Percentiles rank a stretch among this genome's conserved stretches.
These are phyloP conservation scores for Poeciliopsis presidionis DNA, from an alignment of 2,797 vertebrate genomes.

Conservation along the genomic window DNA sequence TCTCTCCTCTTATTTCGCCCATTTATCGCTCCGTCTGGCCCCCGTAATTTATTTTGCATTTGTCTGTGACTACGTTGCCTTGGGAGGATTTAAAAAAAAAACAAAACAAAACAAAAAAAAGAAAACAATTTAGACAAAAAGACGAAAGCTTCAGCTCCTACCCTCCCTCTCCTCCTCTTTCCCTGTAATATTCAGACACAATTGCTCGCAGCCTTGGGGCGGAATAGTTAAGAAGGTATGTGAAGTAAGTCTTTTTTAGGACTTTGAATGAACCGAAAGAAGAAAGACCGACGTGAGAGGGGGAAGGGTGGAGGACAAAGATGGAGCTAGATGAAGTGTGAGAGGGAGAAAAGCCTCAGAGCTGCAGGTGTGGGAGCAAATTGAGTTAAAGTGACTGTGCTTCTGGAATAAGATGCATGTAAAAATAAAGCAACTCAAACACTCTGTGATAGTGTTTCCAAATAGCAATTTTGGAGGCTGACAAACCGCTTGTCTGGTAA, in stretches of 20 bases:
- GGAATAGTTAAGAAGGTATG: slow-evolving; percentile 66
- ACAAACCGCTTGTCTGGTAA: not conserved
- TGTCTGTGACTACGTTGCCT: slow-evolving; percentile 30
- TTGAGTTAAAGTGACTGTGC: not conserved
- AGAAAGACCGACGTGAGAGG: slow-evolving; percentile 5
- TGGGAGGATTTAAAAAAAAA: not conserved
- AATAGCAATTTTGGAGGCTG: slow-evolving; percentile 5
- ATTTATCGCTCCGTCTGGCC: slow-evolving; percentile 11
- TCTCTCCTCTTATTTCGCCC: not conserved
- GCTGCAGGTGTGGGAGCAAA: slow-evolving; percentile 49
- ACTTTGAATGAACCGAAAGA: slow-evolving; percentile 43
- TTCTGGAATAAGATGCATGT: not conserved
- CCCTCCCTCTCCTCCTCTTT: slow-evolving; percentile 25
- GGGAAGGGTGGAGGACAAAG: slow-evolving; percentile 14
- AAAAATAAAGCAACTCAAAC: not conserved
- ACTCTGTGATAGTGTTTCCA: not conserved
- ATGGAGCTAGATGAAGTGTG: slow-evolving; percentile 26
- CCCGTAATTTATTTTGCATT: slow-evolving; percentile 48
- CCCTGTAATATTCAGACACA: slow-evolving; percentile 40
- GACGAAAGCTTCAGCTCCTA: slow-evolving; percentile 32
- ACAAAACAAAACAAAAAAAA: too few species aligned
- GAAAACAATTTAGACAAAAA: slow-evolving; percentile 42
- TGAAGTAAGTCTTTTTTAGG: slow-evolving; percentile 52
- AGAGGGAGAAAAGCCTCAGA: slow-evolving; percentile 23
- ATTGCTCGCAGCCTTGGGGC: slow-evolving; percentile 59